Percentiles rank a stretch among this genome's conserved stretches.
Conservation (phyloP, 2,113 vertebrate genomes). For the Sinocyclocheilus maitianheensis region DNA sequence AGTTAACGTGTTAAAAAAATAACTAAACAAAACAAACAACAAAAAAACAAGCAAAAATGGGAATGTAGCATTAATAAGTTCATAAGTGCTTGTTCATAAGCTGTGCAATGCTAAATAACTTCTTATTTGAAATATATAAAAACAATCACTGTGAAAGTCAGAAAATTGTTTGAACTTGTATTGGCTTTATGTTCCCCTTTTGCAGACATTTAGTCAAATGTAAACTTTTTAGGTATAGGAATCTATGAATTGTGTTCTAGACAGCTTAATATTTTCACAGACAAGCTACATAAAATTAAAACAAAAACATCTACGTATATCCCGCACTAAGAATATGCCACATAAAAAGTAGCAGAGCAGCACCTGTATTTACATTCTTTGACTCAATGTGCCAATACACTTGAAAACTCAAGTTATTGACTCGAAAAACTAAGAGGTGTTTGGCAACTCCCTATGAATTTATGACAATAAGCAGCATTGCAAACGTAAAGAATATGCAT, state of each 20-base stretch:
- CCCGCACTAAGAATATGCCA: background rate
- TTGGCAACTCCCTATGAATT: background rate
- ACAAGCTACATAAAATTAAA: background rate
- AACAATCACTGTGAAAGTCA: background rate
- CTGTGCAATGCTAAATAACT: background rate
- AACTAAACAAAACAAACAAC: background rate
- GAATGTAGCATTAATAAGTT: background rate
- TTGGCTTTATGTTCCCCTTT: background rate
- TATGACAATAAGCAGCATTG: conserved; percentile 17
- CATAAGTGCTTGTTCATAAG: conserved; percentile 1
- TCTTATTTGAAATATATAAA: background rate
- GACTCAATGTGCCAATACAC: background rate
- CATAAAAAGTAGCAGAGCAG: background rate
- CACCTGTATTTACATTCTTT: conserved; percentile 22
- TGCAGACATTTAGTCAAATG: background rate
- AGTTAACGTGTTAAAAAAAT: background rate
- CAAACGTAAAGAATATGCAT: background rate
- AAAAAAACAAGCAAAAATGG: no score
- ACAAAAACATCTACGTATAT: background rate
- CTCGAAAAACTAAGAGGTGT: background rate
- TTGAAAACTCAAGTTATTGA: background rate
- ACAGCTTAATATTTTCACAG: background rate
- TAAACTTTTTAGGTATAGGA: background rate
- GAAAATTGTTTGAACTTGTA: background rate
- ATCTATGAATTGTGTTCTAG: background rate